Base-by-base conservation (phyloP, 2,888 invertebrate species). In the Prionchulus punctatus region DNA sequence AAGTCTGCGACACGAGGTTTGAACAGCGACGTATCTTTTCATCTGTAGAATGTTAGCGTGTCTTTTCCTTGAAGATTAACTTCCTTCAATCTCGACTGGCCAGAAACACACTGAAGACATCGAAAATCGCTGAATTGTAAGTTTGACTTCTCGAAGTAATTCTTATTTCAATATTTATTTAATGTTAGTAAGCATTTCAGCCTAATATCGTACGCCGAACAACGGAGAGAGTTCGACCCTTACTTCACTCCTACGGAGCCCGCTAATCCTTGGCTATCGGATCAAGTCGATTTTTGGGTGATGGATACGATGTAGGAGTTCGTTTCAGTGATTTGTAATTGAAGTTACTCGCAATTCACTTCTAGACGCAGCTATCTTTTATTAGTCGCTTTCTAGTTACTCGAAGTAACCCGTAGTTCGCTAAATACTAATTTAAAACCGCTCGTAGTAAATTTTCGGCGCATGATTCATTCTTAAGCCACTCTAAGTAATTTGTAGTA, bases 231-330 rank as follows among this genome's bases (percentile, higher is more conserved):
- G 72, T 98, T 92, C 73, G 98, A 98, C 77, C 83, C 89, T 60
- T 87, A 92, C 76, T 81, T 96, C 60, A 87, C 87, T 7, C 80
- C 85, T 28, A 86, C 90, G 1, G 96, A 96, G 73, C 83, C 86
- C 71, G 84, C 88, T 43, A 98, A 96, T 78, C 96, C 96, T 0
- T 98, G 98, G 98, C 81, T 89, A 65, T 83, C 85, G 30, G 96
- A 98, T 69, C 90, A 83, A 72, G 83, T 85, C 1, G 96, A 98
- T 70, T 82, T 89, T 72, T 98, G 98, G 98, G 94, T 96, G 66
- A 86, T 85, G 72, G 96, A 98, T 57, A 50, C 55, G 21, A 49
- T 25, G 55, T 55, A 25, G 53, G 54, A 21, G 7, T n/a, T 47
- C n/a, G n/a, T n/a, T n/a, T n/a, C n/a, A n/a, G n/a, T n/a, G n/a